phyloP scores from a whole-genome alignment of 2,888 invertebrate species.

The Heteromyza rotundicornis region DNA sequence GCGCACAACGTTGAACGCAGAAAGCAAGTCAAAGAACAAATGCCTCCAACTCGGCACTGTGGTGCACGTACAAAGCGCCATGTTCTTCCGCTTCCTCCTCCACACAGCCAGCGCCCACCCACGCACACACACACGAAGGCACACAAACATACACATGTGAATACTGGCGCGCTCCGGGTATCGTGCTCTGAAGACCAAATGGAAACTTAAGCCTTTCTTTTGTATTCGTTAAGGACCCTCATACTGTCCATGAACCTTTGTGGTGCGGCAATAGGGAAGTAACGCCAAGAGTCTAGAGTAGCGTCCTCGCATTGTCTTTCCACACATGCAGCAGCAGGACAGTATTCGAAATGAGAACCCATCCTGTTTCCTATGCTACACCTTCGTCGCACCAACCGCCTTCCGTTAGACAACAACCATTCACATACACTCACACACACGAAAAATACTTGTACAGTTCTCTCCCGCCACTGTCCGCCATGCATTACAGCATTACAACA shows the following conservation, averaged over 20 bases:
- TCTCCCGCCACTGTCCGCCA: slow-evolving; percentile 38
- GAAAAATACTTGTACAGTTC: too few species aligned
- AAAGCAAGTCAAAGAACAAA: slow-evolving; percentile 53
- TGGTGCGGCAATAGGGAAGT: slow-evolving; percentile 30
- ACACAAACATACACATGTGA: not conserved
- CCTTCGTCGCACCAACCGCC: too few species aligned
- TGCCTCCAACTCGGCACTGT: slow-evolving; percentile 34
- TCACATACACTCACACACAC: too few species aligned
- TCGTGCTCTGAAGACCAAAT: slow-evolving; percentile 58
- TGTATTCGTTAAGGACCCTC: slow-evolving; percentile 52
- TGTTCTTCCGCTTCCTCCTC: not conserved
- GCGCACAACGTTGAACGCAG: slow-evolving; percentile 31
- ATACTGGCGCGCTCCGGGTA: slow-evolving; percentile 39
- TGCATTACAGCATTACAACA: slow-evolving; percentile 35
- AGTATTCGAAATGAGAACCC: not conserved
- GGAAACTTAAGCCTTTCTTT: slow-evolving; percentile 60
- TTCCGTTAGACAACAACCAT: not conserved
- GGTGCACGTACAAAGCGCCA: slow-evolving; percentile 6
- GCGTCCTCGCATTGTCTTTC: slow-evolving; percentile 45
- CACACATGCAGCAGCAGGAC: slow-evolving; percentile 23
- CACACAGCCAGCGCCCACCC: not conserved
- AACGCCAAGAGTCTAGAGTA: slow-evolving; percentile 44
- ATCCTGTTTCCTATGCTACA: not conserved
- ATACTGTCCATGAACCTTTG: slow-evolving; percentile 54
- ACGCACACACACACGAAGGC: slow-evolving; percentile 3